phyloP scores from a whole-genome alignment of 2,113 vertebrate genomes.

The Trachemys scripta region DNA sequence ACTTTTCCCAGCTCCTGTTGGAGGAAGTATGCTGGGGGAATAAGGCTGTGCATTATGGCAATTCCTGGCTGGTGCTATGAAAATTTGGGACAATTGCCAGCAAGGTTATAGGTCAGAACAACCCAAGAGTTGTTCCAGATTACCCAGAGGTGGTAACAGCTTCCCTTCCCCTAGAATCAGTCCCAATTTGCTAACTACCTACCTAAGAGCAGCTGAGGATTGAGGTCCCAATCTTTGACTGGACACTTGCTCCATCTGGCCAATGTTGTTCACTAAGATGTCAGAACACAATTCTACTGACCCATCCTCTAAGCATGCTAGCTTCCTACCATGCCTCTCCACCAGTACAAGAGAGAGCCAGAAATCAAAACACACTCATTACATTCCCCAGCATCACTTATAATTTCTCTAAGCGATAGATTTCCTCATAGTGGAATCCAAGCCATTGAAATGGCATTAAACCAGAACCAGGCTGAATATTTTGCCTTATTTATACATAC shows the following conservation, averaged over 20 bases:
- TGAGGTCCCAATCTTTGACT: background rate
- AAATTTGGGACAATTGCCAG: background rate
- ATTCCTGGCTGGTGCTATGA: background rate
- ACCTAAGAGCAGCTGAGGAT: background rate
- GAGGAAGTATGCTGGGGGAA: background rate
- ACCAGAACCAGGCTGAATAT: background rate
- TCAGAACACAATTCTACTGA: conserved; percentile 29
- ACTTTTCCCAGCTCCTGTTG: background rate
- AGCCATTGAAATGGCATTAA: background rate
- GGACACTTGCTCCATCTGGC: background rate
- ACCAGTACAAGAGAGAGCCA: background rate
- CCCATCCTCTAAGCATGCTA: background rate
- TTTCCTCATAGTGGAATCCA: background rate
- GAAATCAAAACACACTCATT: background rate
- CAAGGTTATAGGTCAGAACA: background rate
- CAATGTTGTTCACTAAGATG: background rate
- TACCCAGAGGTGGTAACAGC: background rate
- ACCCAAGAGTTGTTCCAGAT: background rate
- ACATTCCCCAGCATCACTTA: background rate
- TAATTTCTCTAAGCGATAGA: no score
- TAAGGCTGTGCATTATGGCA: background rate
- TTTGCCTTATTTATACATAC: background rate
- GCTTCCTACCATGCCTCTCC: background rate
- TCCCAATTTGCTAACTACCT: background rate
- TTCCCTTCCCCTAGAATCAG: background rate